Conservation (phyloP, 2,113 vertebrate species). For the Podarcis cretensis region DNA sequence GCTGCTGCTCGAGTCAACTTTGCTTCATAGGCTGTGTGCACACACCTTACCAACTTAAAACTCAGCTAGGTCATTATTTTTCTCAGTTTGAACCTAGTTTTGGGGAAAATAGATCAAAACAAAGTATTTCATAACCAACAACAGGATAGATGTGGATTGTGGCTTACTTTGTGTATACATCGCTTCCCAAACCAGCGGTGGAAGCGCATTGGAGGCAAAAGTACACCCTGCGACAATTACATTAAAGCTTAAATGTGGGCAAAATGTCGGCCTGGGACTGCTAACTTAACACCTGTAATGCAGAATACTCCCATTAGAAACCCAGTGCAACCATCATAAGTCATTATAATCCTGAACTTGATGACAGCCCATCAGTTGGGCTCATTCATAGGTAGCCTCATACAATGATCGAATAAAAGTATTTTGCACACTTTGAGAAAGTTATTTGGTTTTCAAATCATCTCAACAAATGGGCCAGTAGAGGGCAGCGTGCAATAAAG, state of each 20-base stretch:
- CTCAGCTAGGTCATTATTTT: too few relatives aligned
- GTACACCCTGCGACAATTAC: background rate
- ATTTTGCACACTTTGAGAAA: background rate
- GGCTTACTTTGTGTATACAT: too few relatives aligned
- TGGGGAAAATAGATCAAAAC: too few relatives aligned
- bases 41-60: too few relatives aligned
- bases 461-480: conserved; percentile 8
- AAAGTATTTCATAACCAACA: too few relatives aligned
- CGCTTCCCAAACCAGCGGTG: too few relatives aligned
- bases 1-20: background rate
- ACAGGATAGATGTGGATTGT: background rate
- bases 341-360: background rate
- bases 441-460: background rate
- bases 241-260: background rate
- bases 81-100: too few relatives aligned
- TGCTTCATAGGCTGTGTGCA: background rate
- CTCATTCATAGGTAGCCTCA: background rate
- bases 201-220: background rate
- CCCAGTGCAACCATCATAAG: background rate
- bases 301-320: background rate
- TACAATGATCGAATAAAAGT: background rate
- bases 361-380: background rate
- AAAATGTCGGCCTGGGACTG: background rate
- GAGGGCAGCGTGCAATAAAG: conserved; percentile 57
- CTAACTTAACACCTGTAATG: background rate